Conservation (phyloP, 2,797 vertebrate genomes). For the Intellagama lesueurii region DNA sequence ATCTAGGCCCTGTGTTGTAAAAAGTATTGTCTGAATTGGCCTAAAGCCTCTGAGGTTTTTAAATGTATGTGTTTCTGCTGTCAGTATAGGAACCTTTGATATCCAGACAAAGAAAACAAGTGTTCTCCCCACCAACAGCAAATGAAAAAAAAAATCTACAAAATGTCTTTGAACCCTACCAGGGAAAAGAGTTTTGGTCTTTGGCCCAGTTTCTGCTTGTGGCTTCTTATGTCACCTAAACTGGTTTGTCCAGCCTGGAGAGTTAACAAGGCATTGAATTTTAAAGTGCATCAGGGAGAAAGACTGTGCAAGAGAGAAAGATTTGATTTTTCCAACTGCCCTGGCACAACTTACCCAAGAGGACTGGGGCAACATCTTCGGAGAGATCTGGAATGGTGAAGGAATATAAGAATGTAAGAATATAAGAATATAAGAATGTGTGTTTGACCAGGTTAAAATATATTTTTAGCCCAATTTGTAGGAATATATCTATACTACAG, state of each 20-base stretch:
- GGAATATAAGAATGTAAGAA: too few species aligned
- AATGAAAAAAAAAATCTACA: not conserved
- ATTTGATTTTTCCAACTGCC: not conserved
- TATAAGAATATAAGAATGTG: too few species aligned
- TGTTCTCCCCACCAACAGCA: not conserved
- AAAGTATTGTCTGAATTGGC: not conserved
- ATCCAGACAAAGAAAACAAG: not conserved
- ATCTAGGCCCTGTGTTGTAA: too few species aligned
- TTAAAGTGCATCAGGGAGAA: not conserved
- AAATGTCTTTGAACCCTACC: constrained; percentile 10
- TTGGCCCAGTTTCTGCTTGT: not conserved
- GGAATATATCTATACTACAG: too few species aligned
- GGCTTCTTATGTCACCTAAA: constrained; percentile 12
- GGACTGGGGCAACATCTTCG: not conserved
- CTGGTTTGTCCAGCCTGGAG: constrained; percentile 3
- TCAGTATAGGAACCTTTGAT: not conserved
- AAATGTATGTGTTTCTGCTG: not conserved
- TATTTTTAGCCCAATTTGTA: not conserved
- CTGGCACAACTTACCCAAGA: accelerated
- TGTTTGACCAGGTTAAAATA: not conserved
- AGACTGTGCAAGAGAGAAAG: not conserved
- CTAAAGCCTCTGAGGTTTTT: not conserved
- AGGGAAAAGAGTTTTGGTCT: not conserved
- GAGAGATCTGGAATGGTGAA: not conserved
- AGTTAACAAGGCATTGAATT: not conserved